These are phyloP conservation scores for Leptopilina myrica DNA, from an alignment of 2,888 invertebrate genomes.

Conservation along the genomic window DNA sequence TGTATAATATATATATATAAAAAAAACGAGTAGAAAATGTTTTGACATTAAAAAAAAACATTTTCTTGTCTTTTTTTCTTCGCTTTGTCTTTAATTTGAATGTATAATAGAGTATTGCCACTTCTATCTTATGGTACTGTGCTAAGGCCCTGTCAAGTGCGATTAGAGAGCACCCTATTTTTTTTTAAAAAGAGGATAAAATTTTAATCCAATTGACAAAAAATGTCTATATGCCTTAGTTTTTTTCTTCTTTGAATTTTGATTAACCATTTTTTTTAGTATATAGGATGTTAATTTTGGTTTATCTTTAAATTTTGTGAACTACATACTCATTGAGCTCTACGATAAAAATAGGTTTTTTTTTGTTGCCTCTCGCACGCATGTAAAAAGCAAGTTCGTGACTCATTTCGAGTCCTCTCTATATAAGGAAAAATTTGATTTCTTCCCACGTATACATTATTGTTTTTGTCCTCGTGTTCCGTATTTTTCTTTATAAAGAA, in stretches of 20 bases:
- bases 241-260: not conserved
- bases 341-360: constrained; percentile 72
- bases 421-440: constrained; percentile 60
- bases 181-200: not conserved
- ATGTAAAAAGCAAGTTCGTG: constrained; percentile 65
- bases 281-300: not conserved
- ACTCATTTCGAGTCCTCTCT: constrained; percentile 61
- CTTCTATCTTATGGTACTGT: constrained; percentile 57
- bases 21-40: constrained; percentile 58
- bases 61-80: constrained; percentile 44
- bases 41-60: constrained; percentile 48
- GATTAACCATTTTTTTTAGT: not conserved
- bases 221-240: constrained; percentile 3
- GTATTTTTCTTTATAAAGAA: not conserved
- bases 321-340: constrained; percentile 60
- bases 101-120: constrained; percentile 33
- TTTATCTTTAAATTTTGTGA: not conserved
- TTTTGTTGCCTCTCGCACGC: constrained; percentile 62
- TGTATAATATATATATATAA: constrained; percentile 56
- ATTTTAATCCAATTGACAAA: not conserved
- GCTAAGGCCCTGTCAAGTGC: constrained; percentile 58
- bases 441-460: constrained; percentile 56
- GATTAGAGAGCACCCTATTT: not conserved
- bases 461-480: constrained; percentile 12
- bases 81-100: not conserved